A percentile compares a stretch with the other conserved stretches of the same genome.
Conservation (phyloP, 2,113 vertebrate genomes). For the Meriones unguiculatus region DNA sequence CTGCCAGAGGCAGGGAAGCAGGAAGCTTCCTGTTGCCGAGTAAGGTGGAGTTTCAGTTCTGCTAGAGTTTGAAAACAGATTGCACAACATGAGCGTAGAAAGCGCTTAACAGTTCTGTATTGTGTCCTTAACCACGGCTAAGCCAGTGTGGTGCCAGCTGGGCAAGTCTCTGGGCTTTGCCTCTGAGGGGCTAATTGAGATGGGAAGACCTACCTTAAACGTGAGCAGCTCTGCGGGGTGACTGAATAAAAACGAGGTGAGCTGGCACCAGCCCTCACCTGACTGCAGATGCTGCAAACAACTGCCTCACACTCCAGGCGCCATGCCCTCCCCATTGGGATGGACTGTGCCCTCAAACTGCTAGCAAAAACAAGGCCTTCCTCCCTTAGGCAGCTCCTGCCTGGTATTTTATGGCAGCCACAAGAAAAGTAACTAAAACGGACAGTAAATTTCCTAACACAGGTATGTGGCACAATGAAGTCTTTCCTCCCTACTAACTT, state of each 20-base stretch:
- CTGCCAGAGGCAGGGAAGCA: background rate
- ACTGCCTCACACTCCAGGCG: fast-evolving
- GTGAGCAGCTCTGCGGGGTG: background rate
- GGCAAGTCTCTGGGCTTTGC: background rate
- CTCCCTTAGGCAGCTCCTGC: background rate
- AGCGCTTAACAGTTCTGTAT: background rate
- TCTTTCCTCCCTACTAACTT: background rate
- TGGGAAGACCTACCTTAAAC: background rate
- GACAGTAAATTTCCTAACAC: background rate
- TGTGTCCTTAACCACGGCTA: background rate
- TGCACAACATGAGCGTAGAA: background rate
- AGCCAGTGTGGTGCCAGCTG: background rate
- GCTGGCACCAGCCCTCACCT: background rate
- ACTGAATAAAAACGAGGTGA: background rate
- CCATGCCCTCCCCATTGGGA: background rate
- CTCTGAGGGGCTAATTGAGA: background rate
- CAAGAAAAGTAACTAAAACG: background rate
- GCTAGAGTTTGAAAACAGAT: background rate
- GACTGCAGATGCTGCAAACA: background rate
- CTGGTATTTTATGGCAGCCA: background rate
- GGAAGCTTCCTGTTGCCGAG: background rate
- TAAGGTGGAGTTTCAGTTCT: background rate
- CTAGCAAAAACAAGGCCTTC: background rate
- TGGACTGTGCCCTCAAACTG: background rate
- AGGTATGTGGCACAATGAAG: background rate